Evolutionary conservation across 1,140 invertebrate species (phyloP).

Genomic region (Maconellicoccus hirsutus): DNA sequence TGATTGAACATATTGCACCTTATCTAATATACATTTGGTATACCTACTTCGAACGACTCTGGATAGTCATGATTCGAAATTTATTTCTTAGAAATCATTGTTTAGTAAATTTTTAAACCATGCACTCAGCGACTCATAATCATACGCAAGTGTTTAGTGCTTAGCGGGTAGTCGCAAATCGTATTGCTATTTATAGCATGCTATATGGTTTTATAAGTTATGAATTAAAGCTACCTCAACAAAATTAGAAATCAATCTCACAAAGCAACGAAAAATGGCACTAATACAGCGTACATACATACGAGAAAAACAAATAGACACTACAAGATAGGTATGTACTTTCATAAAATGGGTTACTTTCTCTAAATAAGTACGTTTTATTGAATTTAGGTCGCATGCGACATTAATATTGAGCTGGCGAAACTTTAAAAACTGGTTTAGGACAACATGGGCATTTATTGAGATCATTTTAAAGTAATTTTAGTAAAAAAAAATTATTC

Average conservation of each 20-base stretch:
- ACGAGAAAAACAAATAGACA: neutral
- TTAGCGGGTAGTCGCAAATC: no score
- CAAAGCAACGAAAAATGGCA: neutral
- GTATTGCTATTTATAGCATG: no score
- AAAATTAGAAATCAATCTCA: neutral
- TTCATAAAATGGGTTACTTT: neutral
- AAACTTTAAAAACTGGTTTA: slow-evolving; percentile 1
- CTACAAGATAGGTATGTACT: neutral
- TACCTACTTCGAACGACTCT: no score
- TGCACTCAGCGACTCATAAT: no score
- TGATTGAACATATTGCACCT: no score
- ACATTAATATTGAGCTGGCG: neutral
- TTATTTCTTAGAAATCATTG: no score
- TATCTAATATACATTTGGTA: no score
- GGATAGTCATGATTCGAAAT: no score
- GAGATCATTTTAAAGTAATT: neutral
- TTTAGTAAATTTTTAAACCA: no score
- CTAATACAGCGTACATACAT: no score
- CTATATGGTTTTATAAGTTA: no score
- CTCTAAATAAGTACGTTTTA: neutral
- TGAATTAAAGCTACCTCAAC: neutral
- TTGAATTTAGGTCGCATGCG: neutral
- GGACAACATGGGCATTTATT: neutral
- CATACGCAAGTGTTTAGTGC: no score
- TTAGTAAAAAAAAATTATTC: neutral